Percentiles rank a stretch among this genome's conserved stretches.
phyloP scores from a whole-genome alignment of 1,140 invertebrate genomes.

The Heliconius hewitsoni region DNA sequence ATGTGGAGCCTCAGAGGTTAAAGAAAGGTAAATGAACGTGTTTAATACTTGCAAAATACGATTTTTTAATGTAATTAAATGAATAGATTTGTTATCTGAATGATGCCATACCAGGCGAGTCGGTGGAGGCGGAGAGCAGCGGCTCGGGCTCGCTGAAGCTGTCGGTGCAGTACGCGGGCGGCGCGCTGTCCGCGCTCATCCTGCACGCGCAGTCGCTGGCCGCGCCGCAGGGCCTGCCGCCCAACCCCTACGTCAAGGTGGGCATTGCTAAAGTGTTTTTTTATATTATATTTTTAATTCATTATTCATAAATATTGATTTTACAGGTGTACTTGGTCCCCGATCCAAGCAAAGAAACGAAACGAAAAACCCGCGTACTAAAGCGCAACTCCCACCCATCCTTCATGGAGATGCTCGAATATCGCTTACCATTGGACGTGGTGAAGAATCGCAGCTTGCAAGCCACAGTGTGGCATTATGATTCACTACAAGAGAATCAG shows the following conservation, averaged over 20 bases:
- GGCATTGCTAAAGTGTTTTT: neutral
- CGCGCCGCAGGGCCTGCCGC: constrained; percentile 87
- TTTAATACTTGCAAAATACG: too few species aligned
- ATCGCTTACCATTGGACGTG: constrained; percentile 91
- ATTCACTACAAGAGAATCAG: constrained; percentile 96
- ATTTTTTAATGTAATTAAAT: too few species aligned
- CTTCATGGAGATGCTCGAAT: constrained; percentile 98
- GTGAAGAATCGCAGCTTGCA: constrained; percentile 89
- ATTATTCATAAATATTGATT: neutral
- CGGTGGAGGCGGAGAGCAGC: constrained; percentile 57
- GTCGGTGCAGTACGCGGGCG: constrained; percentile 91
- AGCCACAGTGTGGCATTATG: constrained; percentile 97
- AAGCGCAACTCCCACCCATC: constrained; percentile 96
- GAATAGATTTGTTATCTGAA: too few species aligned
- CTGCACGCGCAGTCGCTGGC: constrained; percentile 93
- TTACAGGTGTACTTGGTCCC: constrained; percentile 89
- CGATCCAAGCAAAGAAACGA: constrained; percentile 94
- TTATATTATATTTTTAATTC: too few species aligned
- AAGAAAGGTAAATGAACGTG: constrained; percentile 60
- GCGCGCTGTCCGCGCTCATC: constrained; percentile 91
- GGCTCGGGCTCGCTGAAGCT: constrained; percentile 83
- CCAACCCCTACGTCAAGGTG: constrained; percentile 95
- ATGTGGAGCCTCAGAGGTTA: constrained; percentile 83
- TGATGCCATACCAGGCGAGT: constrained; percentile 48
- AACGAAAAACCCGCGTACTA: constrained; percentile 97